Evolutionary conservation across 2,113 vertebrate genomes (phyloP).

Genomic region (Anhinga anhinga): DNA sequence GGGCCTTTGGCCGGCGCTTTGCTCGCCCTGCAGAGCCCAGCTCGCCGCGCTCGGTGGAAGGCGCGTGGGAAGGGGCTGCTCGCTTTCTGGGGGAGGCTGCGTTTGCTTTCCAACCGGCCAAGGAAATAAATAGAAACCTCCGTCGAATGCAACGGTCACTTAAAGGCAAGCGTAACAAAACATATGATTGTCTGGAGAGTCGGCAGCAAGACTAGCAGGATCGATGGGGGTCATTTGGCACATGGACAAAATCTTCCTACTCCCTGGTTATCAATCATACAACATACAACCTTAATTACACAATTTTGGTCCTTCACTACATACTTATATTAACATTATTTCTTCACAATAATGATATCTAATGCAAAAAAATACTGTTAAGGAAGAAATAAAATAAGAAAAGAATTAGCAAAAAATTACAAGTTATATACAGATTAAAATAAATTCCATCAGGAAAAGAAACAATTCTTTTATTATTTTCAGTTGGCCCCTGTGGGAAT

Average conservation of each 20-base stretch:
- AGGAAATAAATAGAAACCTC: slow-evolving; percentile 43
- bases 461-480: slow-evolving; percentile 57
- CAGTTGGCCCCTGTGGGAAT: slow-evolving; percentile 76
- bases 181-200: slow-evolving; percentile 82
- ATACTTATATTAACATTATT: slow-evolving; percentile 91
- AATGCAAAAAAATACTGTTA: slow-evolving; percentile 88
- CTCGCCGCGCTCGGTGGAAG: neutral
- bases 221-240: slow-evolving; percentile 85
- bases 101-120: neutral
- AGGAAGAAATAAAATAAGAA: slow-evolving; percentile 83
- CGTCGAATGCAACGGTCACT: neutral
- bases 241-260: slow-evolving; percentile 72
- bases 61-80: neutral
- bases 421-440: slow-evolving; percentile 83
- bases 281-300: slow-evolving; percentile 81
- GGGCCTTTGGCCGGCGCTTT: neutral
- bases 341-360: slow-evolving; percentile 78
- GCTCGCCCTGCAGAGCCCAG: neutral
- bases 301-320: slow-evolving; percentile 95
- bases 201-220: slow-evolving; percentile 68
- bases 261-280: slow-evolving; percentile 80
- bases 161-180: neutral
- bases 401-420: slow-evolving; percentile 74
- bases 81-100: neutral
- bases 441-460: slow-evolving; percentile 75